phyloP scores from a whole-genome alignment of 2,888 invertebrate genomes.

The Hedya salicella region DNA sequence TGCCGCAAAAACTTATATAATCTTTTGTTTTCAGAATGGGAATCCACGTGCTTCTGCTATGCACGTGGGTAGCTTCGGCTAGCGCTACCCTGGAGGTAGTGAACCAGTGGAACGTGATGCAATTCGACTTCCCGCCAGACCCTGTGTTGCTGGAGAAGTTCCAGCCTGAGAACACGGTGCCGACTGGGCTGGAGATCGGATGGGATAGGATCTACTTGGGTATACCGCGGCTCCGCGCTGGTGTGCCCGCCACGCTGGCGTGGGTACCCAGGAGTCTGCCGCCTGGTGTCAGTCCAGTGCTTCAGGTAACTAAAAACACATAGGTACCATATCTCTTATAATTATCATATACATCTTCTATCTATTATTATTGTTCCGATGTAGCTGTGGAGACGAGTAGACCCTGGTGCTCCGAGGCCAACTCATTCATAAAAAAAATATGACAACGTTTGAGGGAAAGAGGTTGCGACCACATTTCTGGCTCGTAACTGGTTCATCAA shows the following conservation, averaged over 20 bases:
- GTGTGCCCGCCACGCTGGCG: conserved; percentile 90
- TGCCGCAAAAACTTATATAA: conserved; percentile 49
- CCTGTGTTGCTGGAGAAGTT: conserved; percentile 84
- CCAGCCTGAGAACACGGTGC: conserved; percentile 90
- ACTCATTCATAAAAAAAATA: too few species aligned
- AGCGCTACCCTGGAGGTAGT: conserved; percentile 85
- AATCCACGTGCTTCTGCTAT: conserved; percentile 57
- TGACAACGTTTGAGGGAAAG: too few species aligned
- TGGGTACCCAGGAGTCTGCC: conserved; percentile 87
- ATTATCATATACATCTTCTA: too few species aligned
- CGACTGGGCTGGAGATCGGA: conserved; percentile 90
- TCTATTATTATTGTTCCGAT: too few species aligned
- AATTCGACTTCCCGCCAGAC: conserved; percentile 88
- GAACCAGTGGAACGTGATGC: conserved; percentile 89
- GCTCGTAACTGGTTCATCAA: too few species aligned
- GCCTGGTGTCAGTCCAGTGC: conserved; percentile 87
- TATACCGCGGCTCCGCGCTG: conserved; percentile 89
- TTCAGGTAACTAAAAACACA: conserved; percentile 77
- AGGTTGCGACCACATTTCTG: too few species aligned
- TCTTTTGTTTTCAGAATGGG: conserved; percentile 53
- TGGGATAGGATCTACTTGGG: conserved; percentile 90
- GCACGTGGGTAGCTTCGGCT: conserved; percentile 65
- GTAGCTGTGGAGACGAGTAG: too few species aligned
- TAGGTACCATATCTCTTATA: background rate
- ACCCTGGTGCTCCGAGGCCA: too few species aligned